Evolutionary conservation across 1,140 invertebrate genomes (phyloP).

Genomic region (Oncopodura yosiiana): DNA sequence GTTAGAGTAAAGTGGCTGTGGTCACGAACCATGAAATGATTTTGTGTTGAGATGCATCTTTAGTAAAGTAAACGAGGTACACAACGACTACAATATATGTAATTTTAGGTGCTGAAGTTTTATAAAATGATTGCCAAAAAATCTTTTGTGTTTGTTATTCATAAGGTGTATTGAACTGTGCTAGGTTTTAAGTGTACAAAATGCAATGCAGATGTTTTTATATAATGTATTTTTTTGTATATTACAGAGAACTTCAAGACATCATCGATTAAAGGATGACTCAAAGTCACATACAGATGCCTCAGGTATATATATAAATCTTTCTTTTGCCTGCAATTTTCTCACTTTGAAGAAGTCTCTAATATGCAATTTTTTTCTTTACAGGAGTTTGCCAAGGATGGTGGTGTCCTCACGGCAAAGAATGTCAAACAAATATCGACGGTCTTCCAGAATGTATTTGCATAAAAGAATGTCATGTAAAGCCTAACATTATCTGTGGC

Average conservation of each 20-base stretch:
- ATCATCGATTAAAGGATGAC: constrained; percentile 15
- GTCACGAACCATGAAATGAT: too few species aligned
- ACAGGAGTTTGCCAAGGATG: constrained; percentile 25
- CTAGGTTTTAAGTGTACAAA: too few species aligned
- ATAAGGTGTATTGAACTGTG: too few species aligned
- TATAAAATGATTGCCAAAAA: too few species aligned
- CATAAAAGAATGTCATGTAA: constrained; percentile 27
- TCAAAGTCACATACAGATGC: background rate
- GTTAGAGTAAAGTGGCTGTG: too few species aligned
- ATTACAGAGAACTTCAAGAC: constrained; percentile 26
- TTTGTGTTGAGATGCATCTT: too few species aligned
- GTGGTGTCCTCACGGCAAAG: constrained; percentile 31
- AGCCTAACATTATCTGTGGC: constrained; percentile 24
- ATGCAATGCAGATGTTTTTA: constrained; percentile 1
- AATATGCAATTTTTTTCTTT: background rate
- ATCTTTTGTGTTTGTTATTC: too few species aligned
- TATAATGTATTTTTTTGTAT: constrained; percentile 5
- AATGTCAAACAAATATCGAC: constrained; percentile 24
- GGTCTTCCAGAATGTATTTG: constrained; percentile 32
- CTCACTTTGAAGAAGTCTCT: background rate
- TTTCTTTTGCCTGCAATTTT: background rate
- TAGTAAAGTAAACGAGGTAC: too few species aligned
- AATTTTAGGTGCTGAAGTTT: too few species aligned
- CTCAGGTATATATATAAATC: background rate
- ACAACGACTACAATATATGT: too few species aligned